These are phyloP conservation scores for Zaprionus lachaisei DNA, from an alignment of 1,140 invertebrate species.

Conservation along the genomic window DNA sequence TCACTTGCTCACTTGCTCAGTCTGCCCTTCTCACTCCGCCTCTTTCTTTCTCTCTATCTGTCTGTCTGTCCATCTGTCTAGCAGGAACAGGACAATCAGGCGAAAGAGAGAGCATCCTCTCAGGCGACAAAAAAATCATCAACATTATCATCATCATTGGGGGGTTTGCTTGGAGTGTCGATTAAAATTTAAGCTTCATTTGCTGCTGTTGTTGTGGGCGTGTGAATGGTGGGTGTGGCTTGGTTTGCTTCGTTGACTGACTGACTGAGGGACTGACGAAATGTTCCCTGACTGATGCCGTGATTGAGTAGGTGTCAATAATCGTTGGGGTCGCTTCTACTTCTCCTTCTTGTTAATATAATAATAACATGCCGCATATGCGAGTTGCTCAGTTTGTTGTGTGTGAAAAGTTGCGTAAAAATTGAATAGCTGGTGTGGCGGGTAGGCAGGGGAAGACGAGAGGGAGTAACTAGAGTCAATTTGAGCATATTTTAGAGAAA, in stretches of 20 bases:
- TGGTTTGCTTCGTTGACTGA: constrained; percentile 38
- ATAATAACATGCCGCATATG: constrained; percentile 3
- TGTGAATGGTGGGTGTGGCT: constrained; percentile 16
- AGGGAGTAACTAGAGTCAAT: neutral
- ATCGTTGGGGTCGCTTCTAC: constrained; percentile 18
- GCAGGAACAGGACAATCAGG: constrained; percentile 40
- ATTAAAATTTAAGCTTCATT: constrained; percentile 84
- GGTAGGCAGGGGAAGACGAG: neutral
- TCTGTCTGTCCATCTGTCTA: constrained; percentile 13
- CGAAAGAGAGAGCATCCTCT: constrained; percentile 26
- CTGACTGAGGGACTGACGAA: constrained; percentile 4
- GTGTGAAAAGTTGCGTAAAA: constrained; percentile 2
- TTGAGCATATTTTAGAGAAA: neutral
- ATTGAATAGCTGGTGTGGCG: neutral
- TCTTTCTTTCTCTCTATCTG: constrained; percentile 31
- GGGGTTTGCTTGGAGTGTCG: constrained; percentile 56
- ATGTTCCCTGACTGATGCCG: constrained; percentile 4
- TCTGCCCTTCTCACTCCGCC: constrained; percentile 18
- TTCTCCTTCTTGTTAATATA: neutral
- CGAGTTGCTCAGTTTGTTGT: neutral
- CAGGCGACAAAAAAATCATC: constrained; percentile 63
- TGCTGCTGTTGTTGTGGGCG: constrained; percentile 44
- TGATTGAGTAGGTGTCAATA: constrained; percentile 77
- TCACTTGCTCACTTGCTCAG: constrained; percentile 18
- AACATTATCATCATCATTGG: constrained; percentile 60